A percentile compares a stretch with the other conserved stretches of the same genome.
These are phyloP conservation scores for Enteromius radiatus DNA, from an alignment of 2,797 vertebrate genomes.

Conservation along the genomic window DNA sequence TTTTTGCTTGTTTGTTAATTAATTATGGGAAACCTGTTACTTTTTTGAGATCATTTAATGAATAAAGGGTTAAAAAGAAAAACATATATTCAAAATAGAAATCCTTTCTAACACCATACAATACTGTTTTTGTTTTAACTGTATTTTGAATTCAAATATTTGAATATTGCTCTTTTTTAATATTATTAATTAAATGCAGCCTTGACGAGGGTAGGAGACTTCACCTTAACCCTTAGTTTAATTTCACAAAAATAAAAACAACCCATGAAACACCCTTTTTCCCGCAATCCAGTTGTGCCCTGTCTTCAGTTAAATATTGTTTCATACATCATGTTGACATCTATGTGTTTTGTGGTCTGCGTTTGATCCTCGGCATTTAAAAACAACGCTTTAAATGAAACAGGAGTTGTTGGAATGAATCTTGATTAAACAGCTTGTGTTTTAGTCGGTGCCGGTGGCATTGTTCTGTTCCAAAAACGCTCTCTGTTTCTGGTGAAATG, in stretches of 20 bases:
- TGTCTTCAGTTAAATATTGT: neutral
- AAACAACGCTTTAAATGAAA: constrained; percentile 8
- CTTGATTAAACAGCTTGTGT: constrained; percentile 29
- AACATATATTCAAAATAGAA: too few relatives aligned
- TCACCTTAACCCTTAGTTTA: neutral
- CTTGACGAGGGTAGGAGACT: neutral
- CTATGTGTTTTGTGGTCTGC: neutral
- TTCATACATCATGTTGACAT: neutral
- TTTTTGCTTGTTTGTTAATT: too few relatives aligned
- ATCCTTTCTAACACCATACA: too few relatives aligned
- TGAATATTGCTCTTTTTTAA: neutral
- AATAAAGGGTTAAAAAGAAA: too few relatives aligned
- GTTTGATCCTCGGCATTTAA: neutral
- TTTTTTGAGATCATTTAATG: too few relatives aligned
- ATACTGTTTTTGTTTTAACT: too few relatives aligned
- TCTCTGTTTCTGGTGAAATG: neutral
- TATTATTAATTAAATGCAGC: neutral
- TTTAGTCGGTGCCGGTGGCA: constrained; percentile 16
- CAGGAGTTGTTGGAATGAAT: neutral
- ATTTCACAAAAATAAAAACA: neutral
- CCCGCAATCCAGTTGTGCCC: neutral
- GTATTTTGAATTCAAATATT: neutral
- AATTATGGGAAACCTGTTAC: too few relatives aligned
- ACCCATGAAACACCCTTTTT: neutral
- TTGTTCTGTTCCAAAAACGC: constrained; percentile 10